Conservation (phyloP, 2,113 vertebrate species). For the Seriola quinqueradiata region DNA sequence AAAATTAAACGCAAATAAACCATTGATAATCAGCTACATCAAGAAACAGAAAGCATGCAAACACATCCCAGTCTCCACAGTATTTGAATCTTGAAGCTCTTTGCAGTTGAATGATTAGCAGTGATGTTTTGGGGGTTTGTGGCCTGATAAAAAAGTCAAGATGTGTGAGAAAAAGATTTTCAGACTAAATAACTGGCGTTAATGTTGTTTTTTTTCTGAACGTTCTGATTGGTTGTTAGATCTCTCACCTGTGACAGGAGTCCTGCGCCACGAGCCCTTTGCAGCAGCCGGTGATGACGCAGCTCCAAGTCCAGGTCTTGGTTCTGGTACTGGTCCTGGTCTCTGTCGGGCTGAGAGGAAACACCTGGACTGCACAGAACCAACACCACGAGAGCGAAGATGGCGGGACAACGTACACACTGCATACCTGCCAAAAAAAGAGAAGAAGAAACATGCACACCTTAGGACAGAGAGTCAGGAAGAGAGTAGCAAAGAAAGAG, state of each 20-base stretch:
- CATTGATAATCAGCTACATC: no score
- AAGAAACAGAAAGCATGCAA: no score
- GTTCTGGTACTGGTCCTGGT: constrained; percentile 57
- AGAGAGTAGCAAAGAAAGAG: background rate
- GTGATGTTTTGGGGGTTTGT: no score
- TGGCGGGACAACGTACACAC: constrained; percentile 76
- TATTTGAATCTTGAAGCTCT: no score
- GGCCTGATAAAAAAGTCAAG: no score
- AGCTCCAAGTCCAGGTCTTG: constrained; percentile 78
- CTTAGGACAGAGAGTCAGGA: background rate
- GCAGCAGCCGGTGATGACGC: constrained; percentile 90
- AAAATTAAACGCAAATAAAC: no score
- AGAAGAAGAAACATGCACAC: constrained; percentile 8
- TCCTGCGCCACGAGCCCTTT: constrained; percentile 89
- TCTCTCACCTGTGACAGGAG: constrained; percentile 81
- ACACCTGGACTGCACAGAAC: constrained; percentile 85
- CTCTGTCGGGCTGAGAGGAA: constrained; percentile 87
- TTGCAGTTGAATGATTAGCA: no score
- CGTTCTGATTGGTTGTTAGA: background rate
- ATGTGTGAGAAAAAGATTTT: no score
- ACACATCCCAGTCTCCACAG: no score
- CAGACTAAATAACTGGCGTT: no score
- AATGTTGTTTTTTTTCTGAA: background rate
- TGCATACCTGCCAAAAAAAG: constrained; percentile 75
- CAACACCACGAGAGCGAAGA: constrained; percentile 88